A percentile compares a stretch with the other conserved stretches of the same genome.
These are phyloP conservation scores for Urocitellus parryii DNA, from an alignment of 2,113 vertebrate genomes.

Conservation along the genomic window DNA sequence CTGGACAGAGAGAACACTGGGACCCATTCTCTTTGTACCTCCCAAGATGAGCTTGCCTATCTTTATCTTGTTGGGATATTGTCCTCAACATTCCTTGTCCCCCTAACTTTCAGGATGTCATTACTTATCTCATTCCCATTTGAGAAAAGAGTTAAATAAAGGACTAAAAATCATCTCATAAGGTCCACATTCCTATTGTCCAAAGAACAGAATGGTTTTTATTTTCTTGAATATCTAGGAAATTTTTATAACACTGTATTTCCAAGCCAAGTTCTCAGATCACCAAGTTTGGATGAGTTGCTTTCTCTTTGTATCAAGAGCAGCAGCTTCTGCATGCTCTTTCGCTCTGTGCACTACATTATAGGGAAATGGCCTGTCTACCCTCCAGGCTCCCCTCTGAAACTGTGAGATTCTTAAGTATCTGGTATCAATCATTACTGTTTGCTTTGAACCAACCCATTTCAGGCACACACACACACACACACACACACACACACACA, in stretches of 20 bases:
- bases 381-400: background rate
- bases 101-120: too few relatives aligned
- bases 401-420: background rate
- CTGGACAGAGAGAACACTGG: background rate
- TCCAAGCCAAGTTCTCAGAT: background rate
- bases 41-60: too few relatives aligned
- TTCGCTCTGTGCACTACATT: background rate
- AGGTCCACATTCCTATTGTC: background rate
- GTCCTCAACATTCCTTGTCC: background rate
- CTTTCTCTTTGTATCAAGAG: background rate
- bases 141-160: background rate
- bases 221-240: background rate
- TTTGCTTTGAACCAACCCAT: background rate
- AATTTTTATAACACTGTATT: background rate
- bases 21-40: background rate
- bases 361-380: background rate
- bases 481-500: background rate
- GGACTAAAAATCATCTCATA: background rate
- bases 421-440: background rate
- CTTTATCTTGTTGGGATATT: background rate
- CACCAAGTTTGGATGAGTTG: accelerated
- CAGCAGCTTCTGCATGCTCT: background rate
- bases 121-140: background rate
- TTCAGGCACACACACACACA: background rate
- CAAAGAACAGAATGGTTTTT: background rate